phyloP scores from a whole-genome alignment of 64 coral and sea anemone species.

The Porites lutea region DNA sequence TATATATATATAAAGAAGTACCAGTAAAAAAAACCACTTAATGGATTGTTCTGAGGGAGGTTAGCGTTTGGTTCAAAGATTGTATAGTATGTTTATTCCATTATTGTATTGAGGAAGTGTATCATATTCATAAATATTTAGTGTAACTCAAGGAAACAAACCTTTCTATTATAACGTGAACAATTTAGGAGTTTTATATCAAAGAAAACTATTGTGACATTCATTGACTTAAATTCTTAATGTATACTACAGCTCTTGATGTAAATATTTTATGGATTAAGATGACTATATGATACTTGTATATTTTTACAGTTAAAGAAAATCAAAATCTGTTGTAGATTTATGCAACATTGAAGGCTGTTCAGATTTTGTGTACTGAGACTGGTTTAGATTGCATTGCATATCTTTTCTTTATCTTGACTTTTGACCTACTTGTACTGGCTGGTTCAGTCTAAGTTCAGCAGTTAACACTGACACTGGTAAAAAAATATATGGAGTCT shows the following conservation, averaged over 20 bases:
- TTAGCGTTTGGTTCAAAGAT: background rate
- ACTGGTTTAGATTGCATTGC: background rate
- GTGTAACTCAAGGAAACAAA: conserved; percentile 39
- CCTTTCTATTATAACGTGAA: conserved; percentile 4
- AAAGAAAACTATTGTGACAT: conserved; percentile 20
- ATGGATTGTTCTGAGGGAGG: background rate
- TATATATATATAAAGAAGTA: background rate
- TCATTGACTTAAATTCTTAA: conserved; percentile 55
- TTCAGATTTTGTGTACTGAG: conserved; percentile 31
- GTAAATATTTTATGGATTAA: conserved; percentile 64
- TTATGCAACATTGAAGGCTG: conserved; percentile 8
- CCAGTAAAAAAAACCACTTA: background rate
- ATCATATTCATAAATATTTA: conserved; percentile 59
- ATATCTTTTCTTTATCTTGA: background rate
- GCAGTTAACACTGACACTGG: background rate
- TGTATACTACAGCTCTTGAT: conserved; percentile 41
- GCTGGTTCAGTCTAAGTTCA: conserved; percentile 15
- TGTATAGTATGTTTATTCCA: conserved; percentile 20
- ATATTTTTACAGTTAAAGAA: conserved; percentile 60
- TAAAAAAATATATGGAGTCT: too few relatives aligned
- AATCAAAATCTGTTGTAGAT: conserved; percentile 49
- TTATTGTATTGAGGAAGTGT: conserved; percentile 20
- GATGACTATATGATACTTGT: conserved; percentile 62
- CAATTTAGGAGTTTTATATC: conserved; percentile 50
- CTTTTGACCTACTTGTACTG: conserved; percentile 20